These are phyloP conservation scores for Lasius platythorax DNA, from an alignment of 2,888 invertebrate species.

Conservation along the genomic window DNA sequence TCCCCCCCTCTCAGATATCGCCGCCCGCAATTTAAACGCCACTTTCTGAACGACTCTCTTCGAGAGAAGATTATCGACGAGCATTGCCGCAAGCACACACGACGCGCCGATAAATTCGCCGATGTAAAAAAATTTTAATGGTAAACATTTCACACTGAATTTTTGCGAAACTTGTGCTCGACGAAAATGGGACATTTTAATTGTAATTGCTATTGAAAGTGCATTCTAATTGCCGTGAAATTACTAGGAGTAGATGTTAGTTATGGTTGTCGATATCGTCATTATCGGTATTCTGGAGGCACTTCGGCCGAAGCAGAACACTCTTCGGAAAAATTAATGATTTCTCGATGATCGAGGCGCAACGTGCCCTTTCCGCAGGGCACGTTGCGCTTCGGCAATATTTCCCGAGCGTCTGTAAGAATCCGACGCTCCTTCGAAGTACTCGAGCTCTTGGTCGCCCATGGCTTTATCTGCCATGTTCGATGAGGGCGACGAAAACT, in stretches of 20 bases:
- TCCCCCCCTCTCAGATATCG: not conserved
- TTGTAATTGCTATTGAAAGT: not conserved
- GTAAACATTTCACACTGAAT: not conserved
- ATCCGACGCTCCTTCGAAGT: not conserved
- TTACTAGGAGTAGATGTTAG: not conserved
- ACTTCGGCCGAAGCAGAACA: not conserved
- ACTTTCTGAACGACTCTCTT: conserved; percentile 56
- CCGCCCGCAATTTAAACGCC: conserved; percentile 70
- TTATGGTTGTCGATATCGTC: not conserved
- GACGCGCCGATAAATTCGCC: not conserved
- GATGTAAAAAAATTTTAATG: not conserved
- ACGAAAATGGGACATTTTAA: not conserved
- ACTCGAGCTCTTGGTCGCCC: conserved; percentile 6
- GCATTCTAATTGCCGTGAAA: not conserved
- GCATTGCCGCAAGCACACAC: too few species aligned
- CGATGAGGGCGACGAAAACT: conserved; percentile 63
- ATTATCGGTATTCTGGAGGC: not conserved
- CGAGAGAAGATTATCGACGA: conserved; percentile 54
- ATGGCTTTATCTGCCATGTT: conserved; percentile 56
- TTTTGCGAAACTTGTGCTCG: not conserved
- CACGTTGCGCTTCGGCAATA: conserved; percentile 1
- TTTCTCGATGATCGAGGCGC: not conserved
- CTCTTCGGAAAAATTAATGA: not conserved
- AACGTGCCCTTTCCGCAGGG: not conserved
- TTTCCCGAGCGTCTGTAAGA: conserved; percentile 14